Evolutionary conservation across 2,113 vertebrate species (phyloP).

Genomic region (Elaphurus davidianus): DNA sequence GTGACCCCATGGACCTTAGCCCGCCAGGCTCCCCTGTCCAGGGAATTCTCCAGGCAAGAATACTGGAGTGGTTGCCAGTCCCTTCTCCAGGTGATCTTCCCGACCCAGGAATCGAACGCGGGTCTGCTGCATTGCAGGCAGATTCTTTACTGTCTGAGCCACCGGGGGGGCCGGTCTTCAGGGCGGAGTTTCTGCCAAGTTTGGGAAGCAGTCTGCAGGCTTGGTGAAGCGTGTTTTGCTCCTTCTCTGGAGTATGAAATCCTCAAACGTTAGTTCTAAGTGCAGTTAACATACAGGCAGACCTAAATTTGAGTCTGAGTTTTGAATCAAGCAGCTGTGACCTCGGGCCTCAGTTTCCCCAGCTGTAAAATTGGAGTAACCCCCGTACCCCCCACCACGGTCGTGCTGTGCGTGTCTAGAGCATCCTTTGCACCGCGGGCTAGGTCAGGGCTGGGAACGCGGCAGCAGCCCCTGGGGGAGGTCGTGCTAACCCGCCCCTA

Average conservation of each 20-base stretch:
- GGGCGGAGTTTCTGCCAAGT: background rate
- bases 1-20: background rate
- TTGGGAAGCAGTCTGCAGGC: background rate
- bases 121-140: background rate
- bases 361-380: background rate
- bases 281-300: no score
- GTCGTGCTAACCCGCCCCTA: conserved; percentile 72
- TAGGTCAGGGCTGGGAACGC: conserved; percentile 38
- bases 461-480: conserved; percentile 77
- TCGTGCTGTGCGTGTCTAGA: background rate
- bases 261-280: background rate
- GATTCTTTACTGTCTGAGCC: background rate
- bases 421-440: background rate
- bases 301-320: background rate
- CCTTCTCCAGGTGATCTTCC: background rate
- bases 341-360: background rate
- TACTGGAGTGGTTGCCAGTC: background rate
- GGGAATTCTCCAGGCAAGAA: background rate
- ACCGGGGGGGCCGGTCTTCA: background rate
- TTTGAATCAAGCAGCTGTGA: background rate
- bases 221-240: background rate
- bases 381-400: background rate
- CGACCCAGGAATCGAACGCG: background rate
- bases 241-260: background rate
- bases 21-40: background rate